Conservation (phyloP, 2,888 invertebrate genomes). For the Dryococelus australis region DNA sequence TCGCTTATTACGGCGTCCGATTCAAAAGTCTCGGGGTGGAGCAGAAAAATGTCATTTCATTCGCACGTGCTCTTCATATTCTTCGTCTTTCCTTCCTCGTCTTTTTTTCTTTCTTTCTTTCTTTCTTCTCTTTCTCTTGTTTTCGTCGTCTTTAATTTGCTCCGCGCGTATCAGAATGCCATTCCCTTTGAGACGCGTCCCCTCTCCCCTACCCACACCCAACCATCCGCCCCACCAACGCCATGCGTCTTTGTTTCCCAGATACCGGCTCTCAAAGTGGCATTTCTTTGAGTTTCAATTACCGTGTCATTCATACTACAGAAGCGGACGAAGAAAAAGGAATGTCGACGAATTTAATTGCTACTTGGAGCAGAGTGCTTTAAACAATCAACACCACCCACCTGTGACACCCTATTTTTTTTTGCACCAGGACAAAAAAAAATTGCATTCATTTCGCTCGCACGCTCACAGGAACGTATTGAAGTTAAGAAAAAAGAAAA, state of each 20-base stretch:
- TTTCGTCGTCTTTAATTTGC: conserved; percentile 2
- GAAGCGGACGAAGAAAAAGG: conserved; percentile 23
- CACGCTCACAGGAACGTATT: neutral
- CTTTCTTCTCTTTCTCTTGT: neutral
- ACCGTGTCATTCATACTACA: conserved; percentile 27
- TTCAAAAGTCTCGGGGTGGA: neutral
- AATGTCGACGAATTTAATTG: conserved; percentile 38
- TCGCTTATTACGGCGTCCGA: conserved; percentile 2
- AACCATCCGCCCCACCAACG: too few relatives aligned
- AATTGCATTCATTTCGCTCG: neutral
- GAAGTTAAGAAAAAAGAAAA: neutral
- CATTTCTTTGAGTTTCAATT: conserved; percentile 20
- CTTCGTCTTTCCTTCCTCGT: neutral
- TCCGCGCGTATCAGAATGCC: neutral
- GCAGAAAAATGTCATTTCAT: neutral
- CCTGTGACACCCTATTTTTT: neutral
- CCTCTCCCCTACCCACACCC: neutral
- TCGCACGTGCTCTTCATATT: neutral
- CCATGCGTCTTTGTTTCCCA: conserved; percentile 7
- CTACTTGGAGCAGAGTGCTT: conserved; percentile 30
- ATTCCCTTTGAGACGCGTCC: neutral
- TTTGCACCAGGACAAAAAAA: too few relatives aligned
- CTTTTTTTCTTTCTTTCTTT: too few relatives aligned
- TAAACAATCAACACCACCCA: conserved; percentile 9
- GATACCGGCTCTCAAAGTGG: neutral